Evolutionary conservation across 2,113 vertebrate species (phyloP), one percentile per base, ranked within the genome.

Genomic region (Gallinago undulata): DNA sequence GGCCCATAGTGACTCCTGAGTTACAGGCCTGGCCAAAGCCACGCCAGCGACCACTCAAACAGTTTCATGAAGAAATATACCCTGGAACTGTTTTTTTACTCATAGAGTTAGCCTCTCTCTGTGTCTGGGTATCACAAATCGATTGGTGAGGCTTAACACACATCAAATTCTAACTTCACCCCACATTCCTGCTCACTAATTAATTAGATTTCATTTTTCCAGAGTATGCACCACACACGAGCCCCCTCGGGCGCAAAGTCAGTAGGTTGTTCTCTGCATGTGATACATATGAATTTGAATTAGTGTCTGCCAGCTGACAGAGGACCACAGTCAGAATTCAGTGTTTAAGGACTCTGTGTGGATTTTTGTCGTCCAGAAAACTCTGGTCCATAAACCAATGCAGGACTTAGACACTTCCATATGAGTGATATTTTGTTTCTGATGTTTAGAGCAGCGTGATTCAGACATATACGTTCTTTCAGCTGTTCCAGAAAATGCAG

Each of bases 21-120:
- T 41, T 41, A 48, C 0, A 0, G 19, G 7, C 17, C 57, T 41
- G n/a, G 15, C 25, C 22, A 79, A 88, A 89, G 30, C 30, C 22
- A 41, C 0, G 0, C 41, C 59, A 89, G 39, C 30, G 31, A 56
- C 47, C 27, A 33, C 55, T 47, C 2, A 1, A 72, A 78, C 19
- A 67, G 27, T 67, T 67, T 74, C 39, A 68, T 2, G 1, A 50
- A 62, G 2, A 84, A 56, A 41, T 59, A 59, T 57, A 41, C 56
- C 33, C 50, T 59, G 63, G 10, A 81, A 90, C 18, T 48, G 18
- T 41, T 66, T 35, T 21, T 51, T 93, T 85, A 8, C 17, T 55
- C 12, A 27, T 41, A 74, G 48, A 56, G 68, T 57, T 57, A 73
- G 25, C 43, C 10, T 75, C 11, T 37, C n/a, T 64, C 31, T 56